These are phyloP conservation scores for Odontamblyopus lacepedii DNA, from an alignment of 2,797 vertebrate genomes.

Conservation along the genomic window DNA sequence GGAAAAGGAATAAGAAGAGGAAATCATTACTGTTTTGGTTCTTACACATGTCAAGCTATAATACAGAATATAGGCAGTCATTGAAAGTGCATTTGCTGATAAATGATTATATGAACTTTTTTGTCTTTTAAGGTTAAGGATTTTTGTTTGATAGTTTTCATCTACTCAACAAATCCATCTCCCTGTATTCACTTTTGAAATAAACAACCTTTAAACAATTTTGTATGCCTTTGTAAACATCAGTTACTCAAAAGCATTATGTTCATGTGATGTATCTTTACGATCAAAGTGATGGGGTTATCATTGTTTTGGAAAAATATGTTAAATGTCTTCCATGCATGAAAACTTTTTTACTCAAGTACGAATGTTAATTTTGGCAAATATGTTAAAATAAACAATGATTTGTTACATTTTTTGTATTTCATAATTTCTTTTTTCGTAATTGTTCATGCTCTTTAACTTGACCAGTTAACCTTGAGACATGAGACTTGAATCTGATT, in stretches of 20 bases:
- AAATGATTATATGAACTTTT: background rate
- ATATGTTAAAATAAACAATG: conserved; percentile 44
- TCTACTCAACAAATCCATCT: background rate
- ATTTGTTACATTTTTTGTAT: conserved; percentile 31
- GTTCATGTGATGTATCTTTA: conserved; percentile 29
- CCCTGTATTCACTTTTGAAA: background rate
- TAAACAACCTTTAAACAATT: background rate
- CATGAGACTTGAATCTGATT: background rate
- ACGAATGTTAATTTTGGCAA: background rate
- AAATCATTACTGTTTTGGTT: too few relatives aligned
- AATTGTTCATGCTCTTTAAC: background rate
- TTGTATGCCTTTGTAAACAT: conserved; percentile 24
- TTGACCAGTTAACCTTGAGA: background rate
- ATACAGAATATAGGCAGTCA: too few relatives aligned
- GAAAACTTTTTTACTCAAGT: conserved; percentile 32
- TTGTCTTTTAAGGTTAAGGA: conserved; percentile 43
- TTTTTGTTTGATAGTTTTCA: conserved; percentile 58
- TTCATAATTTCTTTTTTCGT: background rate
- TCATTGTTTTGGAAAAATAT: conserved; percentile 35
- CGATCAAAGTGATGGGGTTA: conserved; percentile 1
- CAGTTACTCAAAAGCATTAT: conserved; percentile 17
- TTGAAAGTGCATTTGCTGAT: too few relatives aligned
- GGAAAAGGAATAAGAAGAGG: too few relatives aligned
- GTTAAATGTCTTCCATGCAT: conserved; percentile 24
- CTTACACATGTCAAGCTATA: too few relatives aligned